Base-by-base conservation (phyloP, 2,113 vertebrate genomes). In the Orientallactaga bullata region DNA sequence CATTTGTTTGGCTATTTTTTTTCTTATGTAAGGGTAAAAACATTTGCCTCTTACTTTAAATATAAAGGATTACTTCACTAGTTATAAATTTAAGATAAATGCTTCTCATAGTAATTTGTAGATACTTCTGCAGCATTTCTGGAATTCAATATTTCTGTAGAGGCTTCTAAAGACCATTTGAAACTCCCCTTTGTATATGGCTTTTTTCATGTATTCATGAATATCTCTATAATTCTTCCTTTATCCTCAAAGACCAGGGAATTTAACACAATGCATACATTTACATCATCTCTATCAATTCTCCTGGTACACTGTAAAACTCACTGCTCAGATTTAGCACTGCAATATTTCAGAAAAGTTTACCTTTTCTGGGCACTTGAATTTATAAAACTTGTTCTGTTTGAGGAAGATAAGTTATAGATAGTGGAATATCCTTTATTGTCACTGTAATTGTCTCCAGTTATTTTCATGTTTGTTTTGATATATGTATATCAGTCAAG, bases 1-100 rank as follows among this genome's bases (percentile, higher is more conserved):
- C 71, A 23, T 93, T 86, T 91, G 63, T 81, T 94, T 85, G 87
- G 12, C 81, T 90, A 82, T 28, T 71, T 93, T 47, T 47, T 83
- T 87, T 12, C 55, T 47, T 61, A 32, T 7, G 10, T 21, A 65
- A 30, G 32, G 77, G 55, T 1, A 63, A 23, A 23, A 74, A 76
- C 10, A 69, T 84, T 15, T 82, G 2, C 23, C 18, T 66, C 89
- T 93, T 90, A 60, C 26, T 68, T 93, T 91, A 90, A 86, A 68
- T 86, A 68, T 68, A 12, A 73, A 91, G 9, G 73, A 73, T 10
- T 73, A 51, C 4, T 68, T 73, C 51, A 76, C 15, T 65, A 63
- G 20, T 30, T 92, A 85, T 51, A 94, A 89, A 65, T 85, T 63
- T 77, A 16, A 28, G 3, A 3, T 81, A 68, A 68, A 55, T 65